These are phyloP conservation scores for Bostrychus sinensis DNA, from an alignment of 2,113 vertebrate species.

Conservation along the genomic window DNA sequence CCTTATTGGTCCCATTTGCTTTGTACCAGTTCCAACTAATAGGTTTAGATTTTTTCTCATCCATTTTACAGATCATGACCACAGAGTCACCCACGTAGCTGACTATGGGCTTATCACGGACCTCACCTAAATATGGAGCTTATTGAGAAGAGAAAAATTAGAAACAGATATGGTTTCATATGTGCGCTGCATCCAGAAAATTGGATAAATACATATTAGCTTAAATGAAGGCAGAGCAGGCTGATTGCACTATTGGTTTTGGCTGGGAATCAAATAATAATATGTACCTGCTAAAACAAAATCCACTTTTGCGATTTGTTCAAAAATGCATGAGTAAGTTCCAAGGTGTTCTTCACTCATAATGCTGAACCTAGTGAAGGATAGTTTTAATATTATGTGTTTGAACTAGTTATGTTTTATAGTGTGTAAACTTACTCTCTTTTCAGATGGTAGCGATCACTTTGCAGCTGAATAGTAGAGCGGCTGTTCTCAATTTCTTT, in stretches of 20 bases:
- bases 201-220: background rate
- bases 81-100: constrained; percentile 72
- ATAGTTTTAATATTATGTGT: background rate
- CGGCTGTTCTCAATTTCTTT: constrained; percentile 46
- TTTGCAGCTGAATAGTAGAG: constrained; percentile 36
- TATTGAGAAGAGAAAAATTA: background rate
- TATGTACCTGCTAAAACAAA: constrained; percentile 74
- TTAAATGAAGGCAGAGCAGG: background rate
- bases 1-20: constrained; percentile 71
- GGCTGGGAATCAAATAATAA: background rate
- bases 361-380: constrained; percentile 65
- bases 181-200: background rate
- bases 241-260: background rate
- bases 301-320: constrained; percentile 39
- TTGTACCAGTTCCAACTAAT: constrained; percentile 74
- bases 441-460: constrained; percentile 59
- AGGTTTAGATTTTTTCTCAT: constrained; percentile 45
- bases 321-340: constrained; percentile 76
- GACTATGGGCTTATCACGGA: constrained; percentile 73
- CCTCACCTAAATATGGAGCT: constrained; percentile 69
- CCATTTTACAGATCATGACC: constrained; percentile 68
- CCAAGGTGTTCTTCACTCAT: constrained; percentile 55
- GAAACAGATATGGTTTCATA: too few relatives aligned
- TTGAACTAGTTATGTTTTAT: background rate
- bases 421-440: constrained; percentile 44